Evolutionary conservation across 2,888 invertebrate genomes (phyloP), one percentile per base, ranked within the genome.

Genomic region (Acleris sparsana): DNA sequence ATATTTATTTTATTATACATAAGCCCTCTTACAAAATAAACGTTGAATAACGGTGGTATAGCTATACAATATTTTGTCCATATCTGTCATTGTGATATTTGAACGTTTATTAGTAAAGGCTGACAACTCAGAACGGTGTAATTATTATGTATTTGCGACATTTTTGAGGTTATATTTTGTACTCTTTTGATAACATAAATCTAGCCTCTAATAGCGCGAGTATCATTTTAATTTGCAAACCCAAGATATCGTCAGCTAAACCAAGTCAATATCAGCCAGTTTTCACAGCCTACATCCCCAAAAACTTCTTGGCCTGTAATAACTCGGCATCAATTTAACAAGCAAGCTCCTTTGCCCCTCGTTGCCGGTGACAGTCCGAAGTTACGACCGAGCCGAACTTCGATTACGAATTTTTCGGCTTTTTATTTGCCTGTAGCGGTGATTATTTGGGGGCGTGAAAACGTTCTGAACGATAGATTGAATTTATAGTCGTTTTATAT

Each of bases 321-420:
- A 70, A 71, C 74, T 75, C 20, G 73, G 72, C 78, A 71, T 74
- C 72, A 70, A 69, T 53, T 65, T 63, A 69, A 67, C 63, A 63
- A 68, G 70, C 63, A 60, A 68, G 70, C 71, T 72, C 68, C 74
- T 69, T 71, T 75, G 73, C 76, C 75, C 76, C 76, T 74, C 76
- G 71, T 76, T 77, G 79, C 75, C 79, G 81, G 77, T 79, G 82
- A 78, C 78, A 80, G 78, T 69, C 72, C 65, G 69, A 70, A 82
- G 77, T 83, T 82, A 83, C 82, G 83, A 74, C 71, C 73, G 72
- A 67, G 25, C 69, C 75, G 72, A 73, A 75, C 69, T 79, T 80
- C 79, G 78, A 80, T 79, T 80, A 77, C 75, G 70, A 70, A 70
- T 74, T 82, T 79, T 79, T 75, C 69, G 70, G 56, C 71, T 73